These are phyloP conservation scores for Leiothrix lutea DNA, from an alignment of 2,113 vertebrate species.

Conservation along the genomic window DNA sequence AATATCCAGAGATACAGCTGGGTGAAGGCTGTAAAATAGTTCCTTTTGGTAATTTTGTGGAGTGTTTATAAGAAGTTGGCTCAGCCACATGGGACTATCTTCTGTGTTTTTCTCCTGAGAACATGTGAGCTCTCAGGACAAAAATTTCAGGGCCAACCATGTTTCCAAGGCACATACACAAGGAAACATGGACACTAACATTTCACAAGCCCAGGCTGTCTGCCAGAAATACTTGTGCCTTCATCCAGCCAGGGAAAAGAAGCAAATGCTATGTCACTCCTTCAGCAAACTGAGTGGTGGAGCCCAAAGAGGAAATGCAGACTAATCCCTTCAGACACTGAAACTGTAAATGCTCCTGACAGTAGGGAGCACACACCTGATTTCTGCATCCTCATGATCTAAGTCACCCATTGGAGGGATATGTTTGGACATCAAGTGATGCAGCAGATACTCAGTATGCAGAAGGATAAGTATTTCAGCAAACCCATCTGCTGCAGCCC, in stretches of 20 bases:
- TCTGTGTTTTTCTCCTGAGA: not conserved
- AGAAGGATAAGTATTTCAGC: not conserved
- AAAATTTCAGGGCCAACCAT: not conserved
- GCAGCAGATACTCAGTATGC: not conserved
- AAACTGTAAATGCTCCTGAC: not conserved
- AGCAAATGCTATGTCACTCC: not conserved
- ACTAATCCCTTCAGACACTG: not conserved
- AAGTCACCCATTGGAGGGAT: not conserved
- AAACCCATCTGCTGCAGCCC: not conserved
- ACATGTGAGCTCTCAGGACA: slow-evolving; percentile 7
- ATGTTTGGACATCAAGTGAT: not conserved
- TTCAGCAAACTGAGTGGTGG: not conserved
- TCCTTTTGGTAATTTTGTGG: not conserved
- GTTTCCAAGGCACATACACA: not conserved
- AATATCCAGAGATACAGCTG: not conserved
- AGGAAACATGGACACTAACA: not conserved
- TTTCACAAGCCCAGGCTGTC: not conserved
- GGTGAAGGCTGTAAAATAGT: not conserved
- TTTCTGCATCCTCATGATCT: not conserved
- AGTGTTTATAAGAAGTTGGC: not conserved
- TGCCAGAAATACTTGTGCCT: slow-evolving; percentile 35
- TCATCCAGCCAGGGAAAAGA: slow-evolving; percentile 26
- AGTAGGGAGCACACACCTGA: not conserved
- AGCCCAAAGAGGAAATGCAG: not conserved
- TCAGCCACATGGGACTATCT: not conserved